Percentiles rank a stretch among this genome's conserved stretches.
These are phyloP conservation scores for Lasaia peninsularis DNA, from an alignment of 1,140 invertebrate genomes.

Conservation along the genomic window DNA sequence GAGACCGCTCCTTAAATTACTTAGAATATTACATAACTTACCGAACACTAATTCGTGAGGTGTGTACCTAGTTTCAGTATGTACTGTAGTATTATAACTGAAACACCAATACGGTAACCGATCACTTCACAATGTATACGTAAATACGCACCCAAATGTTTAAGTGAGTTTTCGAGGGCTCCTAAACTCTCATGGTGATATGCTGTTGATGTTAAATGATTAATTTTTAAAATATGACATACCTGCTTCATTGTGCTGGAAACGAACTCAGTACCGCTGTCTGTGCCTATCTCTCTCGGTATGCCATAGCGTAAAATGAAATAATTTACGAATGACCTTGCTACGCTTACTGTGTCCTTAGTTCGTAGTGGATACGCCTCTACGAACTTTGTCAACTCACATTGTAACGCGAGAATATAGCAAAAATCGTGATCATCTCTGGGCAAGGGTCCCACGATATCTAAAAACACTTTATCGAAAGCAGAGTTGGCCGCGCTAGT, in stretches of 20 bases:
- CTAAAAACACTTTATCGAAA: constrained; percentile 26
- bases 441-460: constrained; percentile 24
- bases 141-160: constrained; percentile 13
- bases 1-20: constrained; percentile 16
- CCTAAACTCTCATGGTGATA: constrained; percentile 27
- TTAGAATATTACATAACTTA: constrained; percentile 15
- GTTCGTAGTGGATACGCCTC: constrained; percentile 16
- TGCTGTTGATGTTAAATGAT: constrained; percentile 18
- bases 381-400: constrained; percentile 21
- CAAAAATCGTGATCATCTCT: constrained; percentile 14
- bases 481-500: constrained; percentile 17
- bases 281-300: not conserved
- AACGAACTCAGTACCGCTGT: constrained; percentile 10
- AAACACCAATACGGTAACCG: constrained; percentile 11
- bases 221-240: constrained; percentile 17
- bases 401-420: constrained; percentile 21
- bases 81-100: constrained; percentile 23
- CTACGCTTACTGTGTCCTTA: not conserved
- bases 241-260: constrained; percentile 1
- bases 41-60: constrained; percentile 25
- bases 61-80: constrained; percentile 22
- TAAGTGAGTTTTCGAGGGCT: constrained; percentile 22
- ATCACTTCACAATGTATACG: constrained; percentile 13
- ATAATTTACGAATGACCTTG: constrained; percentile 16
- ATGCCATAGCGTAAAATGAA: constrained; percentile 19